These are phyloP conservation scores for Tamias sibiricus DNA, from an alignment of 2,113 vertebrate genomes.

Conservation along the genomic window DNA sequence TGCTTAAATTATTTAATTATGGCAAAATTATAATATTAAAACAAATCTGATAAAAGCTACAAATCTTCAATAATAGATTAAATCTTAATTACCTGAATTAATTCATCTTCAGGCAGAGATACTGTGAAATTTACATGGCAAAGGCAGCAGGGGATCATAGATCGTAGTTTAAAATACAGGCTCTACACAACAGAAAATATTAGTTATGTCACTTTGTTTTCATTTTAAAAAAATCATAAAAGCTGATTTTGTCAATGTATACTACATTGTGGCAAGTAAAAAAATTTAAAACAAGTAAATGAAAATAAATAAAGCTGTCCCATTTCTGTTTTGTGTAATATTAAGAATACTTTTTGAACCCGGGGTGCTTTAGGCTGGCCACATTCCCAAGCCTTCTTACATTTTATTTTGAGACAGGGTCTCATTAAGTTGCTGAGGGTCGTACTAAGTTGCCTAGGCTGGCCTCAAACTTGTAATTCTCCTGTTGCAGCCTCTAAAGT, in stretches of 20 bases:
- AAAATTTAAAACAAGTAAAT: not conserved
- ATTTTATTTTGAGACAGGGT: no score
- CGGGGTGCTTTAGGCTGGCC: no score
- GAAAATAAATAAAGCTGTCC: not conserved
- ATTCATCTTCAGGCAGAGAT: slow-evolving; percentile 97
- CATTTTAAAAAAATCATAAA: not conserved
- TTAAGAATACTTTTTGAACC: not conserved
- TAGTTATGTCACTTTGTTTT: not conserved
- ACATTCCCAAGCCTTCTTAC: no score
- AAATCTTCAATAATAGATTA: not conserved
- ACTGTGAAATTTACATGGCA: slow-evolving; percentile 98
- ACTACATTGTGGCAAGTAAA: not conserved
- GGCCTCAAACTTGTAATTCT: no score
- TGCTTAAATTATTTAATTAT: not conserved
- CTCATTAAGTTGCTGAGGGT: no score
- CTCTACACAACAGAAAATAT: slow-evolving; percentile 88
- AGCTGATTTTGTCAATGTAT: not conserved
- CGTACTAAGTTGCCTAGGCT: no score
- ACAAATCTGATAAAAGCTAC: not conserved
- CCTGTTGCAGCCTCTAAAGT: no score
- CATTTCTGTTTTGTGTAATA: not conserved
- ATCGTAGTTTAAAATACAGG: slow-evolving; percentile 98
- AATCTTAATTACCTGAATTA: slow-evolving; percentile 92
- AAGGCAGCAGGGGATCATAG: slow-evolving; percentile 98
- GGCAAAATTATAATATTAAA: slow-evolving; percentile 29